Base-by-base conservation (phyloP, 2,888 invertebrate species). In the Mycalesis mineus region DNA sequence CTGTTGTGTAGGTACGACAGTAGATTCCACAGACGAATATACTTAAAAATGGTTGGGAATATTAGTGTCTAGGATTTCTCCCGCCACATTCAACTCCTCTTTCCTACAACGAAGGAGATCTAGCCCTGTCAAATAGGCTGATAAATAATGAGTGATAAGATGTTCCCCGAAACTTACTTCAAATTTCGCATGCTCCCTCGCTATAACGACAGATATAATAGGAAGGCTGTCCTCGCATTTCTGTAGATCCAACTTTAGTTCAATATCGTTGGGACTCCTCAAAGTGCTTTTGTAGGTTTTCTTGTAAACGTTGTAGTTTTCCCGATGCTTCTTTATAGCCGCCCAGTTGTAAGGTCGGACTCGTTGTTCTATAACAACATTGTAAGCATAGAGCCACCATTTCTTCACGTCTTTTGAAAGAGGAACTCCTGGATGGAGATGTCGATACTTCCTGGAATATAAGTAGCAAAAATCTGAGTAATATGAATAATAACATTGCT, bases 361-460 rank as follows among this genome's bases (percentile, higher is more conserved):
- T 31, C 93, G 87, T 68, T 95, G 94, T 67, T 95, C 94, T 1
- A 95, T 71, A 0, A 95, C 91, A 4, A 93, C 93, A 62, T 91
- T 91, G 74, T 91, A 94, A 0, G 94, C 94, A 75, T 96, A 96
- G 39, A 84, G 91, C 96, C 96, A 96, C 95, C 95, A 96, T 39
- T 90, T 89, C 65, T 88, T 91, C 0, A 89, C 84, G 71, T 94
- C 91, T 55, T 92, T 92, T 29, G 82, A 76, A 1, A 93, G 79
- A 0, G 91, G 89, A 0, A 90, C 84, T 0, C 91, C 88, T 0
- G 94, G 94, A 63, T 92, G 92, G 57, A 92, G 90, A 65, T 92
- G 92, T 5, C 93, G 91, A 76, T 92, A 93, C 70, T 92, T 92
- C 70, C 92, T 91, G 72, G 44, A 74, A 61, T 2, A 51, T 8